Percentiles rank a stretch among this genome's conserved stretches.
Evolutionary conservation across 2,797 vertebrate species (phyloP).

Genomic region (Morelia viridis): DNA sequence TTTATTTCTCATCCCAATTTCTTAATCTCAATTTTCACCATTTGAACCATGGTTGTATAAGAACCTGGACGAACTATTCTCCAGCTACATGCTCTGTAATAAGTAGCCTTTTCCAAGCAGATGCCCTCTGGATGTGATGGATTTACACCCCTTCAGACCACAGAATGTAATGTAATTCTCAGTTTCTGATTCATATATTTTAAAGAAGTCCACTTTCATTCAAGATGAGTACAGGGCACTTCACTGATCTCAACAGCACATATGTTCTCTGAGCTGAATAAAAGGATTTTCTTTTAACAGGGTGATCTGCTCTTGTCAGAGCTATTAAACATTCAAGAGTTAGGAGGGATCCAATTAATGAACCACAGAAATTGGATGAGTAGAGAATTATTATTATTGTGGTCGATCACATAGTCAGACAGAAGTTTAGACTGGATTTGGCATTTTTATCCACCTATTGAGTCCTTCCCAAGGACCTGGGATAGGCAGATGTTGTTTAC

Average conservation of each 20-base stretch:
- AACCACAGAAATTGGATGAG: neutral
- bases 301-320: neutral
- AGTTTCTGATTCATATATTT: conserved; percentile 32
- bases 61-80: neutral
- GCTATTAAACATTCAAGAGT: neutral
- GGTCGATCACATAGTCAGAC: too few relatives aligned
- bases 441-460: too few relatives aligned
- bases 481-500: too few relatives aligned
- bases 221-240: conserved; percentile 50
- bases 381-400: neutral
- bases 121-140: neutral
- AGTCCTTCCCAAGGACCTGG: too few relatives aligned
- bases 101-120: neutral
- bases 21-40: neutral
- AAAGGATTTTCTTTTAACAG: conserved; percentile 5
- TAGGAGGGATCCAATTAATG: neutral
- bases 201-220: conserved; percentile 33
- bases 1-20: neutral
- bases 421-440: too few relatives aligned
- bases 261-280: conserved; percentile 38
- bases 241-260: conserved; percentile 34
- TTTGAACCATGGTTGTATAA: neutral
- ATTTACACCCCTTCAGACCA: neutral
- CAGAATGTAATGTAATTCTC: conserved; percentile 43
- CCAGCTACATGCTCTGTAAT: neutral